A percentile compares a stretch with the other conserved stretches of the same genome.
phyloP scores from a whole-genome alignment of 2,888 invertebrate species.

The Acrobasis consociella region DNA sequence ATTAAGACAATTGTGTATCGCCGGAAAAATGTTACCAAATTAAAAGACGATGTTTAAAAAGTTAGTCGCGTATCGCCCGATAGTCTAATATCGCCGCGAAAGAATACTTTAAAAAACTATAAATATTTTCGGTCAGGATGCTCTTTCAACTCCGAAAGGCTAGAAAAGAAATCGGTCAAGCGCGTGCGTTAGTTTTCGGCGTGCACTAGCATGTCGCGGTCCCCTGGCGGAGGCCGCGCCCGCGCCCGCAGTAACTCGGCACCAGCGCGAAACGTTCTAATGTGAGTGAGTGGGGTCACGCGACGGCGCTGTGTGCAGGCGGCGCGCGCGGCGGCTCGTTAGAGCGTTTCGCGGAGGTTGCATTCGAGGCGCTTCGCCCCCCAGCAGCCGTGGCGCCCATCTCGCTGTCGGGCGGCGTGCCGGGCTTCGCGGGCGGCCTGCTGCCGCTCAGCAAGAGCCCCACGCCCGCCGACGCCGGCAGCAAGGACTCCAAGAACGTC shows the following conservation, averaged over 20 bases:
- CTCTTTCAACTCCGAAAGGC: no score
- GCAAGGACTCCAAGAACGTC: slow-evolving; percentile 94
- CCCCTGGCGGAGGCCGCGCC: slow-evolving; percentile 38
- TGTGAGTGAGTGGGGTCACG: slow-evolving; percentile 43
- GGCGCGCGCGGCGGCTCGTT: slow-evolving; percentile 83
- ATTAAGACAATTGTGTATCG: no score
- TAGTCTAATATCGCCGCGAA: no score
- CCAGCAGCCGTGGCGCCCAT: slow-evolving; percentile 89
- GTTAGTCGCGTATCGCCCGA: no score
- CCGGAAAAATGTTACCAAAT: no score
- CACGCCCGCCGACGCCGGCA: slow-evolving; percentile 89
- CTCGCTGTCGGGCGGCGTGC: slow-evolving; percentile 88
- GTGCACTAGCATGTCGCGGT: slow-evolving; percentile 42
- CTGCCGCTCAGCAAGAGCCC: slow-evolving; percentile 90
- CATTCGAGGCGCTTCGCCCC: slow-evolving; percentile 87
- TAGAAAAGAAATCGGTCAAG: no score
- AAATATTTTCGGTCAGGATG: no score
- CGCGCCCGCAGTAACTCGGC: slow-evolving; percentile 51
- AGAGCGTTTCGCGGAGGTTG: slow-evolving; percentile 90
- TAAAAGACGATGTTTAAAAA: no score
- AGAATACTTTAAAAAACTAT: no score
- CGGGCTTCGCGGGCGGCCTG: slow-evolving; percentile 84
- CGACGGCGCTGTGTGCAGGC: slow-evolving; percentile 31
- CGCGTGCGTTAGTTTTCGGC: slow-evolving; percentile 8
- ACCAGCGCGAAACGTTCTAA: slow-evolving; percentile 76